Evolutionary conservation across 64 coral and sea anemone species (phyloP), one percentile per base, ranked within the genome.

Genomic region (Catalaphyllia jardinei): DNA sequence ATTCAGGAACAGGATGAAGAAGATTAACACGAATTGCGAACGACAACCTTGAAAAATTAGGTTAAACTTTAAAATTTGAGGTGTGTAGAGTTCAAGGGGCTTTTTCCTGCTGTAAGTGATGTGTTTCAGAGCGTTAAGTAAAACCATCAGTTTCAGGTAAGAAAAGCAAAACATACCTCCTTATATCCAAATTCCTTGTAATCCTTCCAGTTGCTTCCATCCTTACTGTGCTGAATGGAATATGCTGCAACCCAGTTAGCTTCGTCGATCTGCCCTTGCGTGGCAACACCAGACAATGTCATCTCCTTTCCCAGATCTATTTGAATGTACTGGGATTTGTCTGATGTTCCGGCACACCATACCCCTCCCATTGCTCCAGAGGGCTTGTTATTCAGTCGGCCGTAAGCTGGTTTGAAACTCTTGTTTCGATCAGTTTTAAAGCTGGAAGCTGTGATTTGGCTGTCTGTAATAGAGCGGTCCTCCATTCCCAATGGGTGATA

Each of bases 271-370:
- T 39, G 33, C 49, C 93, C 93, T 76, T 94, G 93, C 18, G 93
- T 94, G 35, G 74, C 82, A 33, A 94, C 71, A 20, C 82, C 93
- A 2, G 93, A 91, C 22, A 94, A 24, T 10, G 88, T 80, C 69
- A 87, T 87, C 27, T 91, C 77, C 49, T 75, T 79, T 61, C 62
- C 80, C 31, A 94, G 35, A 78, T 94, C 93, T 19, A 94, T 87
- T 60, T 94, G 93, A 28, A 91, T 46, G 74, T 90, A 91, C 55
- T 78, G 74, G 16, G 20, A 52, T 9, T 20, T 55, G 52, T 91
- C 39, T 11, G 76, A 65, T 24, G 1, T n/a, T 7, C 16, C 49
- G 14, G 93, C 27, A 22, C 83, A 49, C 93, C 93, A 94, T 1
- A 76, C 88, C 19, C 93, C 93, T 6, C 76, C 76, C 76, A 49